Evolutionary conservation across 2,797 vertebrate species (phyloP).

Genomic region (Acipenser transmontanus): DNA sequence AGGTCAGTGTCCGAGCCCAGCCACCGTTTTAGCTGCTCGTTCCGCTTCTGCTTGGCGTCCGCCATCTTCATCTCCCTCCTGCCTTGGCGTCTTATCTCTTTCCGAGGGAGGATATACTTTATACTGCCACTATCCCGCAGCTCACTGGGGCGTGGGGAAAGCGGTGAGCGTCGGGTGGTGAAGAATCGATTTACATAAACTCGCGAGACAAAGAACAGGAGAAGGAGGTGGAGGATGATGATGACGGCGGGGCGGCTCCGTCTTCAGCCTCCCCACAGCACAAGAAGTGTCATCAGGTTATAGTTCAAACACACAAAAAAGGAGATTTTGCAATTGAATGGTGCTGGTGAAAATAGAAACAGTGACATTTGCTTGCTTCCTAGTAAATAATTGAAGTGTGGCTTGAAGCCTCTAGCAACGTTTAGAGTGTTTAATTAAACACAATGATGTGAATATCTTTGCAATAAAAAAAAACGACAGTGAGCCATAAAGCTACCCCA

Average conservation of each 20-base stretch:
- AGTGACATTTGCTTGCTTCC: constrained; percentile 5
- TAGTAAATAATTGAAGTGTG: constrained; percentile 38
- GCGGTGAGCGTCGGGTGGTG: constrained; percentile 35
- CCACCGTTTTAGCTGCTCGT: constrained; percentile 96
- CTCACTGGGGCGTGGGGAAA: constrained; percentile 77
- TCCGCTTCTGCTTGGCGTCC: constrained; percentile 99
- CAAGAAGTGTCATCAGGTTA: constrained; percentile 50
- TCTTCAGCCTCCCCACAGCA: constrained; percentile 44
- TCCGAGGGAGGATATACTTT: constrained; percentile 62
- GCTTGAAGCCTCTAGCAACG: constrained; percentile 35
- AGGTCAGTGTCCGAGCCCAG: constrained; percentile 91
- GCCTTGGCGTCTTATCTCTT: constrained; percentile 72
- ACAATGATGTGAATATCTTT: neutral
- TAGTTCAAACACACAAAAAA: constrained; percentile 24
- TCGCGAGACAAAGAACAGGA: constrained; percentile 49
- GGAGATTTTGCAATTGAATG: no score
- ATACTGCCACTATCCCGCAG: constrained; percentile 88
- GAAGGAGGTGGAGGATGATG: no score
- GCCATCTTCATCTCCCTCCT: constrained; percentile 96
- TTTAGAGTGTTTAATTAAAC: constrained; percentile 7
- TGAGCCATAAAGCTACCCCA: no score
- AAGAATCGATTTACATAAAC: constrained; percentile 35
- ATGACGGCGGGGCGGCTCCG: no score
- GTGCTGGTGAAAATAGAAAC: no score
- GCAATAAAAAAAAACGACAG: no score